phyloP scores from a whole-genome alignment of 1,140 invertebrate species.

The Hetaerina americana region DNA sequence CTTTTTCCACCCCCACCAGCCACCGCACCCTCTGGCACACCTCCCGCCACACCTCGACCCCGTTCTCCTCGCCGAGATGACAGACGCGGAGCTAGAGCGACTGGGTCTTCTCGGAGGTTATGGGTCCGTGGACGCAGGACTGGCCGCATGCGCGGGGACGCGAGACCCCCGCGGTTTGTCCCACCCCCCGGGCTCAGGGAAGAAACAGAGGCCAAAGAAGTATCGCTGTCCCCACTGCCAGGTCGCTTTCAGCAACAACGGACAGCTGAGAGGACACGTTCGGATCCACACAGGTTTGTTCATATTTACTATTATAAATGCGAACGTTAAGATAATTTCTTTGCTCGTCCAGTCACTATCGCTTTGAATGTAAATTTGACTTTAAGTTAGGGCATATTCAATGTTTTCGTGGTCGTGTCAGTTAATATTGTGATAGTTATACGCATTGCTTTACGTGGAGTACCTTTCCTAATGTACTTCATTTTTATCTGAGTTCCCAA shows the following conservation, averaged over 20 bases:
- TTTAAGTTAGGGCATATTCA: too few relatives aligned
- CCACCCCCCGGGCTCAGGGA: background rate
- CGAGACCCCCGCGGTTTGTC: too few relatives aligned
- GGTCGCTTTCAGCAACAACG: conserved; percentile 84
- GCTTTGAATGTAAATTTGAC: too few relatives aligned
- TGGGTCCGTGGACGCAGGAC: background rate
- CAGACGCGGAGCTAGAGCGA: background rate
- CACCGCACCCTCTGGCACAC: background rate
- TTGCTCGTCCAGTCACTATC: too few relatives aligned
- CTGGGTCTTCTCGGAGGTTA: background rate
- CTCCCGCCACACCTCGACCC: background rate
- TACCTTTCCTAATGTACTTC: too few relatives aligned
- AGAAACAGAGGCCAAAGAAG: conserved; percentile 71
- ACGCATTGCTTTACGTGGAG: too few relatives aligned
- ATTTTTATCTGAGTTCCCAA: too few relatives aligned
- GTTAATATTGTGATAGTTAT: too few relatives aligned
- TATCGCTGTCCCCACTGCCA: conserved; percentile 79
- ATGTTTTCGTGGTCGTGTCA: too few relatives aligned
- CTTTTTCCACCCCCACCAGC: background rate
- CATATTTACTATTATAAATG: too few relatives aligned
- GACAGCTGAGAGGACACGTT: conserved; percentile 80
- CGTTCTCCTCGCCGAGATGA: background rate
- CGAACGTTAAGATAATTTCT: too few relatives aligned
- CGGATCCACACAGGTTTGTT: conserved; percentile 79
- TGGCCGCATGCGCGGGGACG: background rate